Evolutionary conservation across 2,113 vertebrate genomes (phyloP).

Genomic region (Silurus asotus): DNA sequence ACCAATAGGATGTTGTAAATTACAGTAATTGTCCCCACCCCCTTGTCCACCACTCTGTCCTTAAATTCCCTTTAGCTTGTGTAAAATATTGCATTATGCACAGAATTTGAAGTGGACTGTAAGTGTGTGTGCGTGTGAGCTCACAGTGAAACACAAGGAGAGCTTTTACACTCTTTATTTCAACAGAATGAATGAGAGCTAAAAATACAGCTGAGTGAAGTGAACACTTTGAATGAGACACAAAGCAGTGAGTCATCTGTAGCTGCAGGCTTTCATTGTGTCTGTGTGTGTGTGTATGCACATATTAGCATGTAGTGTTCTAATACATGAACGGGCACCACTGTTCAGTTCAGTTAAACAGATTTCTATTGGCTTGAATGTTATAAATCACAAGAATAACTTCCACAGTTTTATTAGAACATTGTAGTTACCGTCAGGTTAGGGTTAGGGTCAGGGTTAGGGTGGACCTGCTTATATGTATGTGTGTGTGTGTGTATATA

Average conservation of each 20-base stretch:
- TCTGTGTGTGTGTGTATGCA: constrained; percentile 14
- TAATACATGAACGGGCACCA: not conserved
- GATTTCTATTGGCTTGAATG: no score
- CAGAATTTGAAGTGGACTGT: not conserved
- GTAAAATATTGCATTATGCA: not conserved
- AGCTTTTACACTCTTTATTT: constrained; percentile 5
- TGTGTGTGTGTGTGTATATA: no score
- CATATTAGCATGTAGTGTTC: not conserved
- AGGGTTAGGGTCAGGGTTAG: no score
- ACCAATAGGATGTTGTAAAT: not conserved
- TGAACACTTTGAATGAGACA: not conserved
- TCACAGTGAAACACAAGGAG: not conserved
- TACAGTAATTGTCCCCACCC: not conserved
- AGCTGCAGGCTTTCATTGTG: constrained; percentile 1
- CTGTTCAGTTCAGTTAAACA: not conserved
- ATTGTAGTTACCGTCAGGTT: no score
- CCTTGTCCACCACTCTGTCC: not conserved
- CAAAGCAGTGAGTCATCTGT: constrained; percentile 1
- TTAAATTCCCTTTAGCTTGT: not conserved
- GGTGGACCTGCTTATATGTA: not conserved
- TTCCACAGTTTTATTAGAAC: not conserved
- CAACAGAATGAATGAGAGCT: constrained; percentile 9
- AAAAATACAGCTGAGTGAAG: not conserved
- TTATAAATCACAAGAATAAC: no score
- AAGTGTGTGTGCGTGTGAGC: not conserved